A percentile compares a stretch with the other conserved stretches of the same genome.
Evolutionary conservation across 2,888 invertebrate genomes (phyloP).

Genomic region (Melanostoma mellinum): DNA sequence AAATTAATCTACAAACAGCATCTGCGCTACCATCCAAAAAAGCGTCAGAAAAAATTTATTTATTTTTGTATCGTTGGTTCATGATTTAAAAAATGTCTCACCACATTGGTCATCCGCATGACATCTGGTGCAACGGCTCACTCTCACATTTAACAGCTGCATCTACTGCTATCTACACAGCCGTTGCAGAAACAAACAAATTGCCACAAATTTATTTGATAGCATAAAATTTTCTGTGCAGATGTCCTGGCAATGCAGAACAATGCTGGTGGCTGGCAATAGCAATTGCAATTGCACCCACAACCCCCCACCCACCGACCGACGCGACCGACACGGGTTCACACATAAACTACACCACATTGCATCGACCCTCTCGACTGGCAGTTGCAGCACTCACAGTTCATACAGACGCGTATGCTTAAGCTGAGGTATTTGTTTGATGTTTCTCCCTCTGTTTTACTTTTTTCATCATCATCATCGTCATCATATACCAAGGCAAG

Average conservation of each 20-base stretch:
- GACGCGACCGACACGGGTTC: neutral
- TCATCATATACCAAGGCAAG: conserved; percentile 1
- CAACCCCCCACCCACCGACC: neutral
- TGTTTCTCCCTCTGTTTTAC: conserved; percentile 16
- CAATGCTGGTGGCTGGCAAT: neutral
- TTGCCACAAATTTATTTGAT: conserved; percentile 70
- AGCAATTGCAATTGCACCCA: conserved; percentile 12
- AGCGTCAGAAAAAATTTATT: conserved; percentile 15
- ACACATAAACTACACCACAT: conserved; percentile 12
- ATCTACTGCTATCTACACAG: conserved; percentile 28
- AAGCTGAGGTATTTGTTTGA: conserved; percentile 28
- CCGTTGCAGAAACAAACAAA: conserved; percentile 60
- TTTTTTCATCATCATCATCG: conserved; percentile 2
- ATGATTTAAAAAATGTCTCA: conserved; percentile 32
- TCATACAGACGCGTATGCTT: conserved; percentile 25
- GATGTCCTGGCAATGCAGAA: conserved; percentile 50
- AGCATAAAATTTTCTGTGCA: conserved; percentile 47
- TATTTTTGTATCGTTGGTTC: conserved; percentile 20
- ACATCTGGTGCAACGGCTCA: conserved; percentile 57
- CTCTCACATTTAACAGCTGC: conserved; percentile 42
- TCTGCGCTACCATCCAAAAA: neutral
- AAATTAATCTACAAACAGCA: no score
- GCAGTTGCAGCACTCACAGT: conserved; percentile 35
- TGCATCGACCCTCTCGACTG: conserved; percentile 22
- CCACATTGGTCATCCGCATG: conserved; percentile 58